These are phyloP conservation scores for Salvelinus namaycush DNA, from an alignment of 2,113 vertebrate genomes.

Conservation along the genomic window DNA sequence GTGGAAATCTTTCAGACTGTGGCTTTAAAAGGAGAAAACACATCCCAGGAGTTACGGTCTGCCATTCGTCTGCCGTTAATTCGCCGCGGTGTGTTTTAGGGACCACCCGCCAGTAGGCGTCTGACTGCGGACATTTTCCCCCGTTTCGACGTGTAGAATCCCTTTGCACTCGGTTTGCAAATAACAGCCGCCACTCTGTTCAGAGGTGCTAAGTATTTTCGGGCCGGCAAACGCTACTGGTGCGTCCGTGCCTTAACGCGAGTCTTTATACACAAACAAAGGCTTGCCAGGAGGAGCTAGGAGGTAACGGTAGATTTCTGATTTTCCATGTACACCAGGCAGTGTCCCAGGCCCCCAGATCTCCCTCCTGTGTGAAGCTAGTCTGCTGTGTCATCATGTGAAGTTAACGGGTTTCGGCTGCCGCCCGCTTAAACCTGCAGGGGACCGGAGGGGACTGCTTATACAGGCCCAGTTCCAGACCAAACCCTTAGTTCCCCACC, in stretches of 20 bases:
- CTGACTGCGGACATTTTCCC: no score
- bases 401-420: slow-evolving; percentile 56
- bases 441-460: slow-evolving; percentile 22
- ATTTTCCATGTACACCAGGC: slow-evolving; percentile 29
- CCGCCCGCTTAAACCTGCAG: slow-evolving; percentile 40
- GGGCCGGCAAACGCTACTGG: no score
- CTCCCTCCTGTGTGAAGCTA: slow-evolving; percentile 10
- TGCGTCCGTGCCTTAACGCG: slow-evolving; percentile 30
- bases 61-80: no score
- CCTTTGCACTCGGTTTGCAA: no score
- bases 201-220: no score
- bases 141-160: no score
- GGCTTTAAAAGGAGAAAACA: no score
- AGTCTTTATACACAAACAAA: slow-evolving; percentile 31
- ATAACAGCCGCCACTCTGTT: no score
- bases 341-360: background rate
- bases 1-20: no score
- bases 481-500: slow-evolving; percentile 8
- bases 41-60: no score
- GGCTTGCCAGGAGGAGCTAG: slow-evolving; percentile 2
- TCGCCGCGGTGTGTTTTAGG: no score
- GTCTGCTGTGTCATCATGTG: slow-evolving; percentile 39
- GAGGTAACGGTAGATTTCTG: slow-evolving; percentile 30
- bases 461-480: slow-evolving; percentile 24
- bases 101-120: no score